Conservation (phyloP, 2,797 vertebrate species). For the Tachyglossus aculeatus region DNA sequence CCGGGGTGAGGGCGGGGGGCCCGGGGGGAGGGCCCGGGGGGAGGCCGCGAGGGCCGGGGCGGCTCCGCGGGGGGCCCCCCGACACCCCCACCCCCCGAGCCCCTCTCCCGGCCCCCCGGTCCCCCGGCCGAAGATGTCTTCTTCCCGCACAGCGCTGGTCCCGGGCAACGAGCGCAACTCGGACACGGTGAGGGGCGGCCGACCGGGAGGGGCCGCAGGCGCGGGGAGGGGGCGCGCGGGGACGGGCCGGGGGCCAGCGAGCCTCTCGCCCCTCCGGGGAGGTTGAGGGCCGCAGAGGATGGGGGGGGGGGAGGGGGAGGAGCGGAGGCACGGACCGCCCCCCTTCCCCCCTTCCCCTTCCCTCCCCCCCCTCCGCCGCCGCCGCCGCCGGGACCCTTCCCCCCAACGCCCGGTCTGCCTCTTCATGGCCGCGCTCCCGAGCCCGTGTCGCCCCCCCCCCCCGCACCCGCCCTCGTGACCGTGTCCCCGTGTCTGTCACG, state of each 20-base stretch:
- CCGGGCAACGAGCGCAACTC: conserved; percentile 85
- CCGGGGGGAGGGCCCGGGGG: conserved; percentile 39
- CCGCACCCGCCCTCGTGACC: not conserved
- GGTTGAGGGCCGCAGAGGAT: not conserved
- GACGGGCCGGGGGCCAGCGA: conserved; percentile 17
- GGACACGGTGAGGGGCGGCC: conserved; percentile 82
- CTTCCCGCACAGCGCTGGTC: conserved; percentile 84
- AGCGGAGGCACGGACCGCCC: not conserved
- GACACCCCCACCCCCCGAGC: too few relatives aligned
- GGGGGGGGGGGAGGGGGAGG: not conserved
- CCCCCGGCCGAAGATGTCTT: conserved; percentile 81
- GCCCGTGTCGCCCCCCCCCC: not conserved
- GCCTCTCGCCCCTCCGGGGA: accelerated
- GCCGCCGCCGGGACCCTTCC: not conserved
- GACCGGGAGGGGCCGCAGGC: conserved; percentile 34
- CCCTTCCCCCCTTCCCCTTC: not conserved
- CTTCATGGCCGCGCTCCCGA: too few relatives aligned
- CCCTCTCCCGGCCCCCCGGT: too few relatives aligned
- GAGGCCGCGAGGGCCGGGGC: conserved; percentile 33
- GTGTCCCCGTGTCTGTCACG: not conserved
- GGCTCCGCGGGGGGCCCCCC: too few relatives aligned
- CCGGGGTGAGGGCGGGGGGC: conserved; percentile 45
- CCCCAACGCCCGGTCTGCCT: not conserved
- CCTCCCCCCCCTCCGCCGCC: not conserved
- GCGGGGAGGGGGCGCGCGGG: conserved; percentile 4